Percentiles rank a stretch among this genome's conserved stretches.
Conservation (phyloP, 2,888 invertebrate genomes). For the Drosophila nr. perissopoda region DNA sequence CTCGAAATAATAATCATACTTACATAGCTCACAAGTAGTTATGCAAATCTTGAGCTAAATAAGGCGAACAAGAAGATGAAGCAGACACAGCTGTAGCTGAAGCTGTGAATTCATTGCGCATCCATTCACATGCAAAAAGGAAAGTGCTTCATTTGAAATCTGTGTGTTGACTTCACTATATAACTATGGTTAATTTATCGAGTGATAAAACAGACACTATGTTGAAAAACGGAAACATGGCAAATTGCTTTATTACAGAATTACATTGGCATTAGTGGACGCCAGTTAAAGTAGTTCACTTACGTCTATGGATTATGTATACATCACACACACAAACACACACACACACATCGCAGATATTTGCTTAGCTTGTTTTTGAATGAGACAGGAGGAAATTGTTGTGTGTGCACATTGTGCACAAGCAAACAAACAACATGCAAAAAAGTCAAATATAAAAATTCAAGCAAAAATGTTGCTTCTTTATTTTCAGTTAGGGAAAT, state of each 20-base stretch:
- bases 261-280: constrained; percentile 51
- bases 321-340: constrained; percentile 14
- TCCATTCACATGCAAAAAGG: constrained; percentile 38
- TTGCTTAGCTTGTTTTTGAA: constrained; percentile 37
- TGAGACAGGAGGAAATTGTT: constrained; percentile 68
- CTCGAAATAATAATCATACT: constrained; percentile 37
- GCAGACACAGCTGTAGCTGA: constrained; percentile 55
- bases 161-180: constrained; percentile 7
- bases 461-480: background rate
- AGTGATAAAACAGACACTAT: constrained; percentile 20
- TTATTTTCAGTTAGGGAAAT: background rate
- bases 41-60: constrained; percentile 56
- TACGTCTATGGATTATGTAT: constrained; percentile 28
- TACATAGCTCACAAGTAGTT: constrained; percentile 38
- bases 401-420: constrained; percentile 17
- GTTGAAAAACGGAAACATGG: constrained; percentile 27
- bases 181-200: constrained; percentile 40
- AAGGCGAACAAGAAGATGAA: constrained; percentile 24
- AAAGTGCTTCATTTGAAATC: constrained; percentile 36
- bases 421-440: constrained; percentile 15
- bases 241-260: constrained; percentile 50
- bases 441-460: constrained; percentile 1
- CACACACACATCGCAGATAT: constrained; percentile 4
- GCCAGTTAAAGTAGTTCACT: constrained; percentile 33
- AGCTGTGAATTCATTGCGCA: constrained; percentile 48